Evolutionary conservation across 2,113 vertebrate genomes (phyloP), one percentile per base, ranked within the genome.

Genomic region (Oncorhynchus keta): DNA sequence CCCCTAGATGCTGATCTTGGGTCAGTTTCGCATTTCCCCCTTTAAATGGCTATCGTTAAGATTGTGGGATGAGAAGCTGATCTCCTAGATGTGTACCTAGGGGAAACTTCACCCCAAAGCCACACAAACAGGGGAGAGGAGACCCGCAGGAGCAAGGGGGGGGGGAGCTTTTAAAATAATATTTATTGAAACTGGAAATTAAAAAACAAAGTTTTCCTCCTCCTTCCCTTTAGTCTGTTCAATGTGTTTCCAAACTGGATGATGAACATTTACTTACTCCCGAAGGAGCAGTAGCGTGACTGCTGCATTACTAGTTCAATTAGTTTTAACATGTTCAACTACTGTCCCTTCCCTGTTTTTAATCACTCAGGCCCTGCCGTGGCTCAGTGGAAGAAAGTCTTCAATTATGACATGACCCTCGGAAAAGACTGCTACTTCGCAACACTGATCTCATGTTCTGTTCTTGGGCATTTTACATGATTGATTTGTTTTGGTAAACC

Each of bases 241-340:
- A 45, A 81, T 61, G 82, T 87, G 80, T 85, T 90, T 86, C 87
- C 81, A 67, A 84, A 78, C 72, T 85, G 85, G 79, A 83, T 66
- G 78, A 62, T 1, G n/a, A 62, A 62, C 55, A 20, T 5, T 18
- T 4, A 20, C 55, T 1, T 24, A 24, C 59, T 9, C 16, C n/a
- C n/a, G 7, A 8, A 2, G 45, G 67, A 22, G 62, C 55, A 77
- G 80, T 67, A 74, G 79, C 35, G 77, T 77, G 81, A 81, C 85
- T 86, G 83, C 86, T 83, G 22, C 80, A 68, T 85, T 84, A 75
- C 39, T 28, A 86, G 67, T 86, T 88, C 59, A 73, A 66, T 85
- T 87, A 62, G 71, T 86, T 88, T 89, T 83, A 86, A 84, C 79
- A 76, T 76, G 77, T 78, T 81, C 79, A 77, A 81, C 72, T 68